Evolutionary conservation across 2,888 invertebrate species (phyloP), one percentile per base, ranked within the genome.

Genomic region (Sinhomidia bicolor): DNA sequence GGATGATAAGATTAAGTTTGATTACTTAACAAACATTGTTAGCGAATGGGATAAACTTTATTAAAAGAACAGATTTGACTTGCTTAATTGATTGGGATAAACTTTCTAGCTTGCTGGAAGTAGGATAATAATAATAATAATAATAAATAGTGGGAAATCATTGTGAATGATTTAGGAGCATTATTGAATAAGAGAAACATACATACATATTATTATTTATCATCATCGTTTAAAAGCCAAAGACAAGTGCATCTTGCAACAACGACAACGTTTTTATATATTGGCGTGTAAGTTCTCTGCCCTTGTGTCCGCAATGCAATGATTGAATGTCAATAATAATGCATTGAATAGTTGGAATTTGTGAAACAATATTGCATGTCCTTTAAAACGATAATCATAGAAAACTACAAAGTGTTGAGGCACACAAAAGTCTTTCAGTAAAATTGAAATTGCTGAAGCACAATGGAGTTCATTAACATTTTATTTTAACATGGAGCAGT

Each of bases 41-140:
- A 85, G 85, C 54, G 23, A 57, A 51, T 78, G 65, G 65, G 79
- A 85, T 82, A 54, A 23, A 20, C 60, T 36, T 84, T 54, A 74
- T 84, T 84, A 41, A 74, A n/a, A 68, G 36, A 68, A 36, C 36
- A 71, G 6, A 71, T 51, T 76, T 76, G 51, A 51, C 76, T 76
- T 54, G 51, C 68, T 85, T 85, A 85, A 85, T 85, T 85, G 85
- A 85, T 85, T 85, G 74, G 17, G 57, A 23, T 60, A n/a, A 74
- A 26, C 74, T 74, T 0, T 54, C n/a, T 60, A 17, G 5, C 44
- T 3, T 14, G 23, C 23, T n/a, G n/a, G n/a, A n/a, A n/a, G n/a
- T n/a, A n/a, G 54, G 14, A 76, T 9, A 54, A n/a, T n/a, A n/a
- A n/a, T n/a, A n/a, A n/a, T n/a, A n/a, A n/a, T n/a, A n/a, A n/a